Conservation (phyloP, 2,888 invertebrate genomes). For the Melinaea marsaeus region DNA sequence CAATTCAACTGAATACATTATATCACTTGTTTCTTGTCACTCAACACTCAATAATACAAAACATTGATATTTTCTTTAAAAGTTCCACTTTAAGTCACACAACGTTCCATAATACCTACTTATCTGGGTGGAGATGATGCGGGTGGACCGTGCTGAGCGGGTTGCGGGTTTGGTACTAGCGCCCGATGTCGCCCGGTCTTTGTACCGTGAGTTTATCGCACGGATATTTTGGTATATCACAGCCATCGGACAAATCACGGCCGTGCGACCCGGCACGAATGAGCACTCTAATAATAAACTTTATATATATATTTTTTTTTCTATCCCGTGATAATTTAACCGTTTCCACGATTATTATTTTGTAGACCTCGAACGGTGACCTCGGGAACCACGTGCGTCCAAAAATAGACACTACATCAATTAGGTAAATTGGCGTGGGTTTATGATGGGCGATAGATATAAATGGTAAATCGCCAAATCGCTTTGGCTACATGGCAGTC, state of each 20-base stretch:
- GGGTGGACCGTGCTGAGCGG: constrained; percentile 44
- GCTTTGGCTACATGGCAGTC: constrained; percentile 39
- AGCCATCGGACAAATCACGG: constrained; percentile 74
- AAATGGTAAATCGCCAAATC: constrained; percentile 47
- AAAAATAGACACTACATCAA: constrained; percentile 58
- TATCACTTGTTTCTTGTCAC: constrained; percentile 7
- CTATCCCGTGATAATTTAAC: constrained; percentile 63
- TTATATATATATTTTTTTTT: constrained; percentile 72
- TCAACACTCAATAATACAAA: neutral
- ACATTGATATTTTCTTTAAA: neutral
- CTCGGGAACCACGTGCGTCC: constrained; percentile 73
- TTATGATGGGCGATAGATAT: constrained; percentile 30
- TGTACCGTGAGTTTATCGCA: constrained; percentile 64
- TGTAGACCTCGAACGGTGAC: constrained; percentile 50
- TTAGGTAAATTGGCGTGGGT: constrained; percentile 35
- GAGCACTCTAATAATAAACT: constrained; percentile 76
- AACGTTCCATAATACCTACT: constrained; percentile 29
- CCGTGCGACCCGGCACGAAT: constrained; percentile 75
- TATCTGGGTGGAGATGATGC: constrained; percentile 22
- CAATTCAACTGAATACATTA: constrained; percentile 14
- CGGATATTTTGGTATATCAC: constrained; percentile 75
- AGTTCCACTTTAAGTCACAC: constrained; percentile 4
- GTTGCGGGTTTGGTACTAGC: constrained; percentile 45
- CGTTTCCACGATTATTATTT: constrained; percentile 43
- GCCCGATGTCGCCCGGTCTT: constrained; percentile 56